Conservation (phyloP, 1,140 invertebrate species). For the Drosophila eugracilis region DNA sequence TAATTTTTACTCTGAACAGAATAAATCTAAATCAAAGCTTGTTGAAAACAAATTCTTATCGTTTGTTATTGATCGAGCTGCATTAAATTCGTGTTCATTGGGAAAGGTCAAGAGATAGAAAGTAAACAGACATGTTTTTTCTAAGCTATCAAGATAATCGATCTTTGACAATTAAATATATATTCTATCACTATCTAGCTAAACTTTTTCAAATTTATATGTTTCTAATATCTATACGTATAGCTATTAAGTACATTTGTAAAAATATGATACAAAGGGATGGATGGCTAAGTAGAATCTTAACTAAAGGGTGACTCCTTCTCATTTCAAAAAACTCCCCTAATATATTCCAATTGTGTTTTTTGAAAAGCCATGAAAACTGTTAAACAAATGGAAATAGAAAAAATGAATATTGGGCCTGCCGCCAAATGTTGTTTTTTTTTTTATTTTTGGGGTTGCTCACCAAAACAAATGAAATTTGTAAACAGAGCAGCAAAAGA, state of each 20-base stretch:
- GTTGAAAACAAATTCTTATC: not conserved
- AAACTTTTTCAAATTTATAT: too few species aligned
- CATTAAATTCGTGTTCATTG: not conserved
- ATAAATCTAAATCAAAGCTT: not conserved
- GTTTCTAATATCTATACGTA: not conserved
- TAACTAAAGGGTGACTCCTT: not conserved
- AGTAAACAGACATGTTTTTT: not conserved
- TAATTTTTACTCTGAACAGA: too few species aligned
- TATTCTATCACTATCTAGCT: too few species aligned
- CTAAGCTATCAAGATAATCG: not conserved
- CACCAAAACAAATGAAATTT: constrained; percentile 49
- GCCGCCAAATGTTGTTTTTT: constrained; percentile 40
- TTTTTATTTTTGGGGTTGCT: constrained; percentile 31
- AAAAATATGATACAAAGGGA: too few species aligned
- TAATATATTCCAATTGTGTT: constrained; percentile 19
- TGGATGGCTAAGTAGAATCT: too few species aligned
- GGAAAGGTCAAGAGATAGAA: not conserved
- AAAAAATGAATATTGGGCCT: constrained; percentile 20
- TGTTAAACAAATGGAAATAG: constrained; percentile 3
- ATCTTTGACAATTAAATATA: not conserved
- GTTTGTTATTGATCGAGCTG: not conserved
- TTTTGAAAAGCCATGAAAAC: not conserved
- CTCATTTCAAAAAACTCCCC: constrained; percentile 4
- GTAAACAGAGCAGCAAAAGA: constrained; percentile 65
- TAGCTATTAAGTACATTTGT: not conserved